Conservation (phyloP, 2,113 vertebrate species). For the Smithornis capensis region DNA sequence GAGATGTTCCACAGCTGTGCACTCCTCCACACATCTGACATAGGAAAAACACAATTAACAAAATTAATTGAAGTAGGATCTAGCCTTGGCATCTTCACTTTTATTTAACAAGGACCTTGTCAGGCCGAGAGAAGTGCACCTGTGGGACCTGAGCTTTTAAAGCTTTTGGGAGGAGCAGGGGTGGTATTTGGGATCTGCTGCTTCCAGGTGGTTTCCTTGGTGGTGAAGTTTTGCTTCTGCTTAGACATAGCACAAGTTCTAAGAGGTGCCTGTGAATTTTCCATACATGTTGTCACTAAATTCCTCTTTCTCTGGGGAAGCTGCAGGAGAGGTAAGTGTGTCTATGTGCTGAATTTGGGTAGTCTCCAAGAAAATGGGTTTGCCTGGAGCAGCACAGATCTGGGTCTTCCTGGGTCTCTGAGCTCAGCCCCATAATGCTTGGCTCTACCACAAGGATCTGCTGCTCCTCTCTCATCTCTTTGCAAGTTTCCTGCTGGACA, state of each 20-base stretch:
- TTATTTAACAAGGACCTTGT: background rate
- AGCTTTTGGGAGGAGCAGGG: background rate
- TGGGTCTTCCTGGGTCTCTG: background rate
- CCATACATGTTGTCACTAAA: fast-evolving
- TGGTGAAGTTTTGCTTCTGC: background rate
- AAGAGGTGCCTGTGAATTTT: background rate
- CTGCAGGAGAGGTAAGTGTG: background rate
- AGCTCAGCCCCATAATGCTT: no score
- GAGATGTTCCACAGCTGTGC: background rate
- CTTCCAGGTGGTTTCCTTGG: background rate
- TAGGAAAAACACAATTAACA: constrained; percentile 29
- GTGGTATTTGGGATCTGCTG: background rate
- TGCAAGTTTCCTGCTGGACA: background rate
- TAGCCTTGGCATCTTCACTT: background rate
- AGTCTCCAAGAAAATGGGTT: background rate
- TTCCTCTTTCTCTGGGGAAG: background rate
- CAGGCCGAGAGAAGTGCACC: background rate
- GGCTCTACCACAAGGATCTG: background rate
- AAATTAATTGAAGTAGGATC: background rate
- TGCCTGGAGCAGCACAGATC: fast-evolving
- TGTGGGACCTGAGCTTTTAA: background rate
- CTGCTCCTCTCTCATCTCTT: background rate
- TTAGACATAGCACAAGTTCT: fast-evolving
- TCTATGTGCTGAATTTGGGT: fast-evolving
- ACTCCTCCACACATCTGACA: background rate